Evolutionary conservation across 2,113 vertebrate genomes (phyloP), one percentile per base, ranked within the genome.

Genomic region (Brachypteracias leptosomus): DNA sequence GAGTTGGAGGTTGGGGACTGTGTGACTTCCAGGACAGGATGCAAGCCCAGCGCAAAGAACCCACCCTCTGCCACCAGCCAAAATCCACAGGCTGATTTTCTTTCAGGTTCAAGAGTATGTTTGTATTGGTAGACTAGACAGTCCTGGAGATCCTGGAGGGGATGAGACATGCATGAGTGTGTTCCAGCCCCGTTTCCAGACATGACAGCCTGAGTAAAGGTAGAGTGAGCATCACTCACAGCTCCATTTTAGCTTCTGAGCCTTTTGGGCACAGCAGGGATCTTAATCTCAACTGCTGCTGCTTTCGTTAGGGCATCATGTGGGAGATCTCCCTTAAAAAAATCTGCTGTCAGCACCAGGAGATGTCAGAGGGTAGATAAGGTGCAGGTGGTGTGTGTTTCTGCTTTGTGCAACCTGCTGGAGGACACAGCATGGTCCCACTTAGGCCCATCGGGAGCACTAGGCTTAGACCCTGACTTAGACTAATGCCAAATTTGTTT

Each of bases 11-110:
- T 0, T 85, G 81, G 88, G 78, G 82, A 80, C 63, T 78, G 28
- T 31, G 85, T 73, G 81, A 75, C 87, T 91, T 91, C 81, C 88
- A 96, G 89, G 66, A 54, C 66, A 92, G 81, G 87, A 96, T 86
- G 76, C 54, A 66, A 86, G 61, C 57, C 61, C 54, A 11, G 89
- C 75, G 66, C 26, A 44, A 51, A 76, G 71, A 94, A 62, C 54
- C 35, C 77, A 72, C 81, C 70, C 95, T 79, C 66, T 79, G 74
- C 17, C 81, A 91, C 36, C 4, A 14, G 89, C 81, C 84, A 96
- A 89, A 91, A 95, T 77, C 68, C 57, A 78, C 62, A 89, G 78
- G 28, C 82, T 81, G 46, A 25, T 66, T 49, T 86, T 91, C 71
- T 67, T 89, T 44, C 88, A 83, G 54, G 44, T 72, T 73, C 74